Evolutionary conservation across 2,113 vertebrate genomes (phyloP).

Genomic region (Haplochromis vanheusdeni): DNA sequence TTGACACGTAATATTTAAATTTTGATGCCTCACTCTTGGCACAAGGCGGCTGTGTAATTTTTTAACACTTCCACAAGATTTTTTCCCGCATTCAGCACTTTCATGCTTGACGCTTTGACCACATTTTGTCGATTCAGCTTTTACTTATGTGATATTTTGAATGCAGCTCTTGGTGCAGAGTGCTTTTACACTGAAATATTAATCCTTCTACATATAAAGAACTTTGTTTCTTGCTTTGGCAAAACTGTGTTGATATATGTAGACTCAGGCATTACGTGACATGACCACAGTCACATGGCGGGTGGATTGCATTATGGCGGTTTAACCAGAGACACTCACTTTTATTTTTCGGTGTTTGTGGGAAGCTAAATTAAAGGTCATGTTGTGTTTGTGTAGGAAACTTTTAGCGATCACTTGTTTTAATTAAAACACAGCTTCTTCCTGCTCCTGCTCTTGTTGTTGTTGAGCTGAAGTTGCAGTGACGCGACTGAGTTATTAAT

Average conservation of each 20-base stretch:
- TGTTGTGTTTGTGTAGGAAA: background rate
- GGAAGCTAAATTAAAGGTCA: background rate
- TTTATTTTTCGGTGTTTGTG: rapidly evolving
- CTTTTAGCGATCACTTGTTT: background rate
- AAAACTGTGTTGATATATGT: background rate
- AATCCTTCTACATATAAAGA: rapidly evolving
- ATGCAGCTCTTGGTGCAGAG: background rate
- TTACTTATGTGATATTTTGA: background rate
- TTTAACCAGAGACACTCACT: rapidly evolving
- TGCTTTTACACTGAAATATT: background rate
- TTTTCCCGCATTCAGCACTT: background rate
- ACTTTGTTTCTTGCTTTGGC: background rate
- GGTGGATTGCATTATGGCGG: background rate
- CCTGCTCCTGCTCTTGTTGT: background rate
- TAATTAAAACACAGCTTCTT: background rate
- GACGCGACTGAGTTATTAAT: constrained; percentile 45
- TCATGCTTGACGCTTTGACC: background rate
- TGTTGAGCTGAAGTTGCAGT: background rate
- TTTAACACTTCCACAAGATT: rapidly evolving
- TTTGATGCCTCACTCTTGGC: background rate
- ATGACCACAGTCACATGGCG: background rate
- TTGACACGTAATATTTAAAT: rapidly evolving
- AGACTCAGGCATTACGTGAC: background rate
- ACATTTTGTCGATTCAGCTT: background rate
- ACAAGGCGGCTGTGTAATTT: rapidly evolving